phyloP scores from a whole-genome alignment of 30 jellyfish, hydroid and myxozoan species.

The Catostylus mosaicus region DNA sequence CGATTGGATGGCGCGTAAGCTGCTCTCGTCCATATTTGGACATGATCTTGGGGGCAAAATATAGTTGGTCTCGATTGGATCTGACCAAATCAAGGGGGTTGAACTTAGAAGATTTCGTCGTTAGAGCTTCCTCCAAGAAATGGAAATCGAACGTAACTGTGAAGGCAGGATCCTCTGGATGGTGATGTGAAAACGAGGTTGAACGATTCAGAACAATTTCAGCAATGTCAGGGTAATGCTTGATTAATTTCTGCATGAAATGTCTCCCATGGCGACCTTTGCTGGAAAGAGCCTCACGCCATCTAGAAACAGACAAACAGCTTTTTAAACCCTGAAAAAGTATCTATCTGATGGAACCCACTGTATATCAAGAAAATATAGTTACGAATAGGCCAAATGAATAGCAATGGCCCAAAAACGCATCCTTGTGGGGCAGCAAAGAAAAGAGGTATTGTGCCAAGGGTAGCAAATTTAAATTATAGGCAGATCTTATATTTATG shows the following conservation, averaged over 20 bases:
- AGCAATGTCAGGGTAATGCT: slow-evolving; percentile 1
- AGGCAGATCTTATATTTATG: too few species aligned
- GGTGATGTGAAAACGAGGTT: slow-evolving; percentile 34
- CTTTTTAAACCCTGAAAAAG: too few species aligned
- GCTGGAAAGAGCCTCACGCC: slow-evolving; percentile 31
- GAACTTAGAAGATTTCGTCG: neutral
- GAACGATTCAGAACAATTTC: slow-evolving; percentile 21
- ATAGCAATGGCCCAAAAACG: too few species aligned
- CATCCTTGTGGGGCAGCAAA: too few species aligned
- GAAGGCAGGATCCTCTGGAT: slow-evolving; percentile 28
- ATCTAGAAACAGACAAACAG: too few species aligned
- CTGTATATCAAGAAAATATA: too few species aligned
- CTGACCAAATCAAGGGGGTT: neutral
- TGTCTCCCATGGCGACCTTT: slow-evolving; percentile 12
- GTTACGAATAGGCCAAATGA: too few species aligned
- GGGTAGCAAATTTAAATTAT: too few species aligned
- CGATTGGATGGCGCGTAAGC: slow-evolving; percentile 11
- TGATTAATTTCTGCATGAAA: slow-evolving; percentile 16
- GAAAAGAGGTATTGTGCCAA: too few species aligned
- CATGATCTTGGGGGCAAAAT: slow-evolving; percentile 19
- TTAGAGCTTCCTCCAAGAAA: slow-evolving; percentile 16
- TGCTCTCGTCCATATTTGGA: slow-evolving; percentile 1
- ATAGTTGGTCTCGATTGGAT: neutral
- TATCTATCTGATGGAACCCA: too few species aligned
- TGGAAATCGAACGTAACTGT: slow-evolving; percentile 8